Evolutionary conservation across 2,797 vertebrate genomes (phyloP), one percentile per base, ranked within the genome.

Genomic region (Triplophysa bombifrons): DNA sequence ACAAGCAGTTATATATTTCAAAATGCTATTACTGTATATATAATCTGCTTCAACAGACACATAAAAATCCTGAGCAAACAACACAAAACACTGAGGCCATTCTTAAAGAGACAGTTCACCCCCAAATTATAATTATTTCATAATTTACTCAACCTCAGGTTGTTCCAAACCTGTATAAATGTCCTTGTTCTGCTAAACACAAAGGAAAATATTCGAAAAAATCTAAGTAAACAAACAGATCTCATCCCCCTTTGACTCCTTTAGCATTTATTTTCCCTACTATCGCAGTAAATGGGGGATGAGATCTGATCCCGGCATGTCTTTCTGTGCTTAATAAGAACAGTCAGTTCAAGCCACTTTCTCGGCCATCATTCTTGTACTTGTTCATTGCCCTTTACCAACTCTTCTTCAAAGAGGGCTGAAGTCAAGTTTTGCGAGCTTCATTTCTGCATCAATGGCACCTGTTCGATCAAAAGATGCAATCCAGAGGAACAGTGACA

Each of bases 401-500:
- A 58, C 77, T 81, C 81, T 82, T 71, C 83, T 79, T 82, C 80
- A 50, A 65, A 72, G 46, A 25, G 41, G 50, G 53, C 48, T 65
- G 11, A 56, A 79, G 58, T 64, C 68, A 71, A 63, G 58, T 72
- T 50, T 27, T n/a, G 41, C 30, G 56, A 67, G 74, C 86, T 81
- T 83, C 78, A 83, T 78, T 84, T 80, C 83, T 84, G 82, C 50
- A n/a, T 83, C 66, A 80, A 74, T 51, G 48, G 53, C 14, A 38
- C 4, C 50, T 46, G 44, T 41, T 68, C 12, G 9, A 64, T 78
- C 72, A 64, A 82, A 69, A 69, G 51, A 55, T 19, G 6, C 55
- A 25, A 12, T 70, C 30, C 71, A 78, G 22, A 72, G 27, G 48
- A 41, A 73, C 51, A 77, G 56, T 30, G 61, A 53, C 17, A 44